Evolutionary conservation across 1,140 invertebrate species (phyloP).

Genomic region (Caerostris extrusa): DNA sequence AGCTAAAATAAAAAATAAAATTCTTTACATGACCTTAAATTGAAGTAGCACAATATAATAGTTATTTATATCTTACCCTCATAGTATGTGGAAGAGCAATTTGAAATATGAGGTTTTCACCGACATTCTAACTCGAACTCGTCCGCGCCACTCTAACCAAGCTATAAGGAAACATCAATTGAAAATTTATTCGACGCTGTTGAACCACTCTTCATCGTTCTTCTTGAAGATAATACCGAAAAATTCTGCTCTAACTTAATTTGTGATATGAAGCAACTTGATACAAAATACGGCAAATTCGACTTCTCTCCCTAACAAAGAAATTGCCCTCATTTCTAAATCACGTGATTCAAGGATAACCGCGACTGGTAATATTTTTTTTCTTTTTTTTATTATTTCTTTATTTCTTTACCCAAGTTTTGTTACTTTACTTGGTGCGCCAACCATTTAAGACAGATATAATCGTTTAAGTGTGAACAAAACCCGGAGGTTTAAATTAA

Average conservation of each 20-base stretch:
- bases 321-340: constrained; percentile 71
- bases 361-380: background rate
- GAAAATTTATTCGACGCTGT: background rate
- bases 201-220: constrained; percentile 1
- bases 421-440: no score
- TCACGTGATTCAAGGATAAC: constrained; percentile 68
- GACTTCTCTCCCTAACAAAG: background rate
- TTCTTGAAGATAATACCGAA: background rate
- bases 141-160: no score
- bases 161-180: no score
- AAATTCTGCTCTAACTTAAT: constrained; percentile 53
- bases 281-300: constrained; percentile 59
- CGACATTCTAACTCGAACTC: no score
- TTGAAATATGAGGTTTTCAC: no score
- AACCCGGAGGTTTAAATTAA: constrained; percentile 71
- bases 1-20: no score
- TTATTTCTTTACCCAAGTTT: background rate
- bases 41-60: no score
- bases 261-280: constrained; percentile 19
- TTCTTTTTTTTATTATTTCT: background rate
- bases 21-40: no score
- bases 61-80: no score
- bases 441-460: constrained; percentile 56
- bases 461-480: constrained; percentile 58
- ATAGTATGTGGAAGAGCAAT: no score